Evolutionary conservation across 2,888 invertebrate genomes (phyloP).

Genomic region (Sarcophaga carnaria): DNA sequence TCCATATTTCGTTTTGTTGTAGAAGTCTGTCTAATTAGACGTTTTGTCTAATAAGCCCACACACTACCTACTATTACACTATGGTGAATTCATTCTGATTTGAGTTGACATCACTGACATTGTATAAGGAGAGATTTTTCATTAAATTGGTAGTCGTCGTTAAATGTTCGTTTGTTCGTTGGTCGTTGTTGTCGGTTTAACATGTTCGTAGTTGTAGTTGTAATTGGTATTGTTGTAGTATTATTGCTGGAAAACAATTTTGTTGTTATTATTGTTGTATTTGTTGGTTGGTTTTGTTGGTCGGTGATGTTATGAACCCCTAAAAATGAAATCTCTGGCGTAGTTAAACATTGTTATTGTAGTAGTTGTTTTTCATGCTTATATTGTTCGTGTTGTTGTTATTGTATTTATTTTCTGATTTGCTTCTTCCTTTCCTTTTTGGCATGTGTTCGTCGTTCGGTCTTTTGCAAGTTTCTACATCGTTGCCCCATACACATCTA

Average conservation of each 20-base stretch:
- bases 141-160: slow-evolving; percentile 11
- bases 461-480: slow-evolving; percentile 40
- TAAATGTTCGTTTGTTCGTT: slow-evolving; percentile 20
- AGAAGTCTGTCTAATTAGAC: too few species aligned
- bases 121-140: slow-evolving; percentile 31
- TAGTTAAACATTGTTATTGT: slow-evolving; percentile 11
- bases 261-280: slow-evolving; percentile 18
- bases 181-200: slow-evolving; percentile 40
- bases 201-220: slow-evolving; percentile 40
- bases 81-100: not conserved
- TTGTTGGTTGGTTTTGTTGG: slow-evolving; percentile 33
- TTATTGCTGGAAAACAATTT: not conserved
- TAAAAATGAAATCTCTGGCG: slow-evolving; percentile 60
- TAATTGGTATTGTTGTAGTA: slow-evolving; percentile 2
- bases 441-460: slow-evolving; percentile 54
- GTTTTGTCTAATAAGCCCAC: not conserved
- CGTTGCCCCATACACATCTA: not conserved
- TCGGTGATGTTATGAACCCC: slow-evolving; percentile 62
- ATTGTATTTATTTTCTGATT: slow-evolving; percentile 21
- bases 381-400: slow-evolving; percentile 50
- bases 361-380: slow-evolving; percentile 55
- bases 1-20: too few species aligned
- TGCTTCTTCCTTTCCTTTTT: slow-evolving; percentile 57
- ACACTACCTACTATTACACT: not conserved
- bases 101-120: not conserved